Percentiles rank a stretch among this genome's conserved stretches.
These are phyloP conservation scores for Neuroterus valhalla DNA, from an alignment of 1,140 invertebrate genomes.

Conservation along the genomic window DNA sequence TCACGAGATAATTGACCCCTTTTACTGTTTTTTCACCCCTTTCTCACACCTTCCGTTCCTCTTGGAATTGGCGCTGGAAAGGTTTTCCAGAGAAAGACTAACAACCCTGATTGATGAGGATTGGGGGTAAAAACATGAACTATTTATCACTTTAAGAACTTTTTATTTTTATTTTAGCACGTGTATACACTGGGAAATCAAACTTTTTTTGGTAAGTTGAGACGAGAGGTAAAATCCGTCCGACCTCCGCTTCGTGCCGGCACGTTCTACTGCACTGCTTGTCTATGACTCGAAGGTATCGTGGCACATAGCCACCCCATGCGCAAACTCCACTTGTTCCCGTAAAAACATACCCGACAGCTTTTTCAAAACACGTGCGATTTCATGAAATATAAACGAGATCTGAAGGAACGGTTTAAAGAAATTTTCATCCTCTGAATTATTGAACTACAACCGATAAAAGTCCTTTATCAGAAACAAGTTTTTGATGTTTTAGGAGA, in stretches of 20 bases:
- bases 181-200: neutral
- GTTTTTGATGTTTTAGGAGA: no score
- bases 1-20: no score
- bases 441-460: no score
- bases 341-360: neutral
- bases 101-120: neutral
- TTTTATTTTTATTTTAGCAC: neutral
- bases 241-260: constrained; percentile 6
- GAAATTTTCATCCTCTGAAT: no score
- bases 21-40: no score
- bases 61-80: no score
- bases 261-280: constrained; percentile 1
- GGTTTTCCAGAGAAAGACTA: no score
- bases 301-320: neutral
- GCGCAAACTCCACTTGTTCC: constrained; percentile 10
- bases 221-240: constrained; percentile 19
- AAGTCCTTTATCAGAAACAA: no score
- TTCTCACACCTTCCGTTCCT: no score
- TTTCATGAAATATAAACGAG: neutral
- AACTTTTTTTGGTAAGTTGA: no score
- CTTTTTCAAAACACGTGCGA: constrained; percentile 2
- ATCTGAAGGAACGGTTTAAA: neutral
- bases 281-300: neutral
- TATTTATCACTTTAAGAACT: neutral
- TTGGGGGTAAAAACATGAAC: neutral